Percentiles rank a stretch among this genome's conserved stretches.
Evolutionary conservation across 2,797 vertebrate species (phyloP).

Genomic region (Anolis apletophallus): DNA sequence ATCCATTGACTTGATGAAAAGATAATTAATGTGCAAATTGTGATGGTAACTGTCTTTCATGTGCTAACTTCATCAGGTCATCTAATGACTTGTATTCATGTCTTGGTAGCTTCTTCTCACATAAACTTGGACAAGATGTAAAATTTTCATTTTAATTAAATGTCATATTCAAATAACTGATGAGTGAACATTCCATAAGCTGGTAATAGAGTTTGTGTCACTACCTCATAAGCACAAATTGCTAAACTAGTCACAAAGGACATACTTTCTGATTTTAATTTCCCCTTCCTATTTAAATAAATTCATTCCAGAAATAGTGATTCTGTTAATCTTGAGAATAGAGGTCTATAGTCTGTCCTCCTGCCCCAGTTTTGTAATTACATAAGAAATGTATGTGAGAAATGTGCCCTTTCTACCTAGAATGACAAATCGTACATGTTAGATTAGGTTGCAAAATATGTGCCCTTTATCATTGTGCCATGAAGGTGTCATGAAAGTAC

Average conservation of each 20-base stretch:
- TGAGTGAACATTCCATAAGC: constrained; percentile 30
- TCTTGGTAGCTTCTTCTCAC: constrained; percentile 51
- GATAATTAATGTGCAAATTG: background rate
- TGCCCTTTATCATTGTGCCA: background rate
- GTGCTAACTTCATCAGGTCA: constrained; percentile 31
- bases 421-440: constrained; percentile 21
- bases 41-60: background rate
- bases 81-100: constrained; percentile 48
- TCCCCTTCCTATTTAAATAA: constrained; percentile 25
- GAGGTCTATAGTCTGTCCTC: constrained; percentile 30
- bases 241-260: constrained; percentile 19
- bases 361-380: constrained; percentile 42
- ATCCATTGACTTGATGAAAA: constrained; percentile 6
- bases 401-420: constrained; percentile 12
- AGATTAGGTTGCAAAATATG: background rate
- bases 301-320: constrained; percentile 26
- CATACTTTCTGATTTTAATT: constrained; percentile 25
- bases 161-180: constrained; percentile 57
- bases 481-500: background rate
- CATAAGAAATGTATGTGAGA: constrained; percentile 36
- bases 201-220: constrained; percentile 27
- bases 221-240: constrained; percentile 30
- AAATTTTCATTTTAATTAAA: constrained; percentile 69
- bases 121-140: constrained; percentile 43
- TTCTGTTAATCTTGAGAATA: constrained; percentile 2